phyloP scores from a whole-genome alignment of 2,888 invertebrate species.

The Drosophila tanythrix region DNA sequence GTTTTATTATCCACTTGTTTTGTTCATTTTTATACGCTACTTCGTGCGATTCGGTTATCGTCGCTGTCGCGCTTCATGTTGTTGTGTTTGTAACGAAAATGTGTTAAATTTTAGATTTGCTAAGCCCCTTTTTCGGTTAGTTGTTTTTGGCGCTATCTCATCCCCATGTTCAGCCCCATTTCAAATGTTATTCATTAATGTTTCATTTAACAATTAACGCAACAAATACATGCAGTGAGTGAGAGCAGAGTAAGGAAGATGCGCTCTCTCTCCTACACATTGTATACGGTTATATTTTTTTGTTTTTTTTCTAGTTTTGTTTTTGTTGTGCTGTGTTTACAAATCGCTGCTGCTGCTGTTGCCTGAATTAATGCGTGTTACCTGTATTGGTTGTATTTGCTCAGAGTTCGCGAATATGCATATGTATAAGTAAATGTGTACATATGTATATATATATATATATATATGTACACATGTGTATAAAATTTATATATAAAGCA shows the following conservation, averaged over 20 bases:
- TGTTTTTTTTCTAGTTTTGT: conserved; percentile 8
- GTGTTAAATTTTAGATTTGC: conserved; percentile 15
- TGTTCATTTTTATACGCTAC: conserved; percentile 50
- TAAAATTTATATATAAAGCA: conserved; percentile 6
- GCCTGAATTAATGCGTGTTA: conserved; percentile 29
- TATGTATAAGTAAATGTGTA: not conserved
- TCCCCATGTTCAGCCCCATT: not conserved
- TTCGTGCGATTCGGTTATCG: conserved; percentile 47
- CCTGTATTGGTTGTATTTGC: conserved; percentile 24
- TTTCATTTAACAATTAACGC: conserved; percentile 18
- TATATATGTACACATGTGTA: not conserved
- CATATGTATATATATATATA: not conserved
- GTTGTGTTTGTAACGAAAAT: conserved; percentile 13
- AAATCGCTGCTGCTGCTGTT: conserved; percentile 23
- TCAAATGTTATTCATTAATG: conserved; percentile 24
- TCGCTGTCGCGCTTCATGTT: conserved; percentile 22
- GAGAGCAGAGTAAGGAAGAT: not conserved
- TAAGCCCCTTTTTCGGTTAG: conserved; percentile 6
- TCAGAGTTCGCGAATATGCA: conserved; percentile 1
- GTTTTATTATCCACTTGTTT: conserved; percentile 42
- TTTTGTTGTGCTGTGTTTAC: conserved; percentile 47
- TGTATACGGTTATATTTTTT: conserved; percentile 27
- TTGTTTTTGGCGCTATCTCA: conserved; percentile 9
- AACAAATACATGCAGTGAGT: conserved; percentile 1
- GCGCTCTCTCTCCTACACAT: conserved; percentile 9